Base-by-base conservation (phyloP, 2,113 vertebrate species). In the Podarcis cretensis region DNA sequence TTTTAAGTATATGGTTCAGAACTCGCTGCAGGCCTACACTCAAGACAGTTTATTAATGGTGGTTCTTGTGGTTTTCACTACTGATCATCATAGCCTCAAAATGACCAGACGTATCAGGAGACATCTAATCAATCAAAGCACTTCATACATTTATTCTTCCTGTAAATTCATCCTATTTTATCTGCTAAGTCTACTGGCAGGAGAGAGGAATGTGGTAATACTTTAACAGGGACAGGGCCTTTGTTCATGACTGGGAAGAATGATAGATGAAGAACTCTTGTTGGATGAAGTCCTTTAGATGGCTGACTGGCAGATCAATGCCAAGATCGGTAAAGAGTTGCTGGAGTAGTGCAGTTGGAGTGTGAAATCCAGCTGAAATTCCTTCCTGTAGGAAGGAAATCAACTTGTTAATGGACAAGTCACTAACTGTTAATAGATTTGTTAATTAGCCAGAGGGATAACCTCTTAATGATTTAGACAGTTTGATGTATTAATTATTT, bases 341-440 rank as follows among this genome's bases (percentile, higher is more conserved):
- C 59, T 54, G 18, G 59, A 82, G 66, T 69, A 81, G 43, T 83
- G 48, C 65, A 83, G 27, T 82, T 81, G 73, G 43, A 83, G 80
- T 90, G 79, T 87, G 89, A 86, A 87, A 82, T 90, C 84, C 84
- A 83, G 54, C 73, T 83, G 85, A 90, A 83, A 87, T 83, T 69
- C 32, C 59, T 83, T 89, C 80, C 48, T 90, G 9, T 83, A 90
- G 81, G 75, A 83, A 59, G 89, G 12, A 93, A 93, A 95, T 94
- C 87, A 84, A 35, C 92, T 93, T 93, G 87, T 66, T 90, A 91
- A 87, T 79, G 89, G 73, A 84, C 92, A 94, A 91, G 66, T 93
- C 91, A 71, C 73, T 94, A 82, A 71, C 88, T 93, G 68, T 91
- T 95, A 94, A 93, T 93, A 48, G 87, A 91, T 92, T 94, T 90